A percentile compares a stretch with the other conserved stretches of the same genome.
These are phyloP conservation scores for Pempheris klunzingeri DNA, from an alignment of 2,797 vertebrate genomes.

Conservation along the genomic window DNA sequence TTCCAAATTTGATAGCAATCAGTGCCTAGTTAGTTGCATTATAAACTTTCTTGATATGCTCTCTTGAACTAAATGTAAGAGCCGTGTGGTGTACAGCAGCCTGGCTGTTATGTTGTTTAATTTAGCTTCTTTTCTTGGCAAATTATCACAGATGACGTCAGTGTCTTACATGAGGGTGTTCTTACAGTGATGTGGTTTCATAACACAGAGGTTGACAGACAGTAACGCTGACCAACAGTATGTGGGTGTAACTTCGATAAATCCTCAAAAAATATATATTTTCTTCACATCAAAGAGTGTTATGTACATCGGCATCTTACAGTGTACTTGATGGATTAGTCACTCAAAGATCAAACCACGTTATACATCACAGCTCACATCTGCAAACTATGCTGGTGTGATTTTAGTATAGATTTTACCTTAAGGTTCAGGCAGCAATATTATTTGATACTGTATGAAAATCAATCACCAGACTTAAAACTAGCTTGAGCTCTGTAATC, in stretches of 20 bases:
- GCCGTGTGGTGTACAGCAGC: not conserved
- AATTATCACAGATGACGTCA: not conserved
- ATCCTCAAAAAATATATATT: not conserved
- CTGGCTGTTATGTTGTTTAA: not conserved
- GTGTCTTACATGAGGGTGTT: slow-evolving; percentile 17
- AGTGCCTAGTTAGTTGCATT: not conserved
- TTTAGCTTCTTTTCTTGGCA: slow-evolving; percentile 10
- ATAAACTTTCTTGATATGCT: not conserved
- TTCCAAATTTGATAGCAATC: not conserved
- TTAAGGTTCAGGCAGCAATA: not conserved
- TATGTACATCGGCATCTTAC: slow-evolving; percentile 26
- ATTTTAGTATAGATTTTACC: not conserved
- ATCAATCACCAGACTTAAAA: slow-evolving; percentile 1
- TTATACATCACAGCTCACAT: not conserved
- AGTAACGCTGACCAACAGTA: slow-evolving; percentile 18
- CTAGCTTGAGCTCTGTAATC: not conserved
- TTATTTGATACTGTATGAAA: not conserved
- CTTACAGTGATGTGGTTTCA: slow-evolving; percentile 5
- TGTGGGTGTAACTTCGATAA: slow-evolving; percentile 32
- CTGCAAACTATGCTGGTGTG: not conserved
- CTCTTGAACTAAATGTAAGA: not conserved
- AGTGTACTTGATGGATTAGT: not conserved
- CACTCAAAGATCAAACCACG: not conserved
- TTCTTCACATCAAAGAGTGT: slow-evolving; percentile 3
- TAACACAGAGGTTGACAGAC: slow-evolving; percentile 19